Conservation (phyloP, 2,797 vertebrate genomes). For the Rhynchotus rufescens region DNA sequence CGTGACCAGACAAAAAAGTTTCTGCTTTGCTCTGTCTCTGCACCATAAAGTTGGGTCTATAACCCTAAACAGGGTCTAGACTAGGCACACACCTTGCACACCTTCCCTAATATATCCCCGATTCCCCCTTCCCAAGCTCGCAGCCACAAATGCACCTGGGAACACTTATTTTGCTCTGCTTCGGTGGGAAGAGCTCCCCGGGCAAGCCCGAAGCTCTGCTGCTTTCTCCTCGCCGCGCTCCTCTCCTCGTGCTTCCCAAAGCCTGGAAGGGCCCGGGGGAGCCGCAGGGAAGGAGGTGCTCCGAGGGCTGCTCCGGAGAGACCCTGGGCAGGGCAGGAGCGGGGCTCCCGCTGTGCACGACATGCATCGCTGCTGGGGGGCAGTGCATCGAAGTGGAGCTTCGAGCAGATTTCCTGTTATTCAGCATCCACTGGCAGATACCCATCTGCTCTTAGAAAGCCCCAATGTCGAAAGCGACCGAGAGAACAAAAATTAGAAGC, state of each 20-base stretch:
- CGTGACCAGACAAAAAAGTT: neutral
- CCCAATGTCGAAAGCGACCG: accelerated
- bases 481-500: neutral
- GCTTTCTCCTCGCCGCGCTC: accelerated
- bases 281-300: neutral
- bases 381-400: neutral
- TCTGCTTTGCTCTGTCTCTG: neutral
- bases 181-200: neutral
- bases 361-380: accelerated
- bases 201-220: neutral
- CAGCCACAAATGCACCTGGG: neutral
- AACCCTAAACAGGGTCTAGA: too few species aligned
- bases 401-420: neutral
- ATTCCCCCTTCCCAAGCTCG: too few species aligned
- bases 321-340: neutral
- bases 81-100: accelerated
- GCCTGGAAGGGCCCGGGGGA: neutral
- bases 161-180: accelerated
- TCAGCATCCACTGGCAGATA: accelerated
- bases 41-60: neutral
- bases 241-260: neutral
- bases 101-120: neutral
- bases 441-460: neutral
- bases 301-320: accelerated
- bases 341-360: accelerated